These are phyloP conservation scores for Mimas tiliae DNA, from an alignment of 2,888 invertebrate genomes.

Conservation along the genomic window DNA sequence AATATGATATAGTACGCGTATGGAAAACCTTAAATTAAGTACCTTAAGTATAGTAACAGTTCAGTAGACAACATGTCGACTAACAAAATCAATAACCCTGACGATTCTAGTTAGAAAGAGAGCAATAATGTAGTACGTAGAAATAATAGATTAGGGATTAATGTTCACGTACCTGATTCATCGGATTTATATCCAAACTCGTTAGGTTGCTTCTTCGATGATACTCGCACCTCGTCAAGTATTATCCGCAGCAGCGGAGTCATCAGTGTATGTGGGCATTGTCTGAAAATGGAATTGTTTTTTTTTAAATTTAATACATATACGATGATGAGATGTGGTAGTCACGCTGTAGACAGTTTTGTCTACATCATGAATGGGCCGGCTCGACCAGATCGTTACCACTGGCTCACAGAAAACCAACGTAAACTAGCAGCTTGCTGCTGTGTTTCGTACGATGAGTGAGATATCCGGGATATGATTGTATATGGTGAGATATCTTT, in stretches of 20 bases:
- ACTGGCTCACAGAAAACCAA: too few relatives aligned
- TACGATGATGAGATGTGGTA: too few relatives aligned
- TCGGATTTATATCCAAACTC: constrained; percentile 86
- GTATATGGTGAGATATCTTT: too few relatives aligned
- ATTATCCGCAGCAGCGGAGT: constrained; percentile 88
- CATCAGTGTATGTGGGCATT: constrained; percentile 88
- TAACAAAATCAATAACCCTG: constrained; percentile 9
- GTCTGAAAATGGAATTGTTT: constrained; percentile 73
- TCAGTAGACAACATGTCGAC: too few relatives aligned
- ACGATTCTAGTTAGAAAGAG: not conserved
- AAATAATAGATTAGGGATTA: not conserved
- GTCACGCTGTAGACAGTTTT: not conserved
- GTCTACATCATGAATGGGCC: too few relatives aligned
- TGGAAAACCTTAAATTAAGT: too few relatives aligned
- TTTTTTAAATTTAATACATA: not conserved
- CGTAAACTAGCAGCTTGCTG: too few relatives aligned
- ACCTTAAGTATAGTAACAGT: too few relatives aligned
- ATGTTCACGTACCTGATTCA: constrained; percentile 82
- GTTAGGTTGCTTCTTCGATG: constrained; percentile 87
- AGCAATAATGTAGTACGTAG: not conserved
- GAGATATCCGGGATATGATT: too few relatives aligned
- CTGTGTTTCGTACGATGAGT: too few relatives aligned
- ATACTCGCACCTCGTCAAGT: constrained; percentile 87
- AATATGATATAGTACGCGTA: too few relatives aligned
- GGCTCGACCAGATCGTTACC: too few relatives aligned